Base-by-base conservation (phyloP, 1,140 invertebrate genomes). In the Habropoda laboriosa region DNA sequence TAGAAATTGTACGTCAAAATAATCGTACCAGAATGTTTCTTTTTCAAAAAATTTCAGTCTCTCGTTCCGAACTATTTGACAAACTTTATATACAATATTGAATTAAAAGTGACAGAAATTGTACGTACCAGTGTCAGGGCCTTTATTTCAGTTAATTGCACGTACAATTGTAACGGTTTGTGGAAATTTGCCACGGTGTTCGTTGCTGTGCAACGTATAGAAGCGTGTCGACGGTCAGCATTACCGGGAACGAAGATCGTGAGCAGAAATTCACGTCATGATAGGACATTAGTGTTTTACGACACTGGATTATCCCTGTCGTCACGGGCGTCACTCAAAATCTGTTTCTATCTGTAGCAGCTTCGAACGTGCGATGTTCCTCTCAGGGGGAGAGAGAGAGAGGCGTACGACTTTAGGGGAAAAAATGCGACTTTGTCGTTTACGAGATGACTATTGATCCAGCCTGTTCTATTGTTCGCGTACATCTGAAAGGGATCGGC, bases 251-350 rank as follows among this genome's bases (percentile, higher is more conserved):
- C 51, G 73, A 78, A 61, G 32, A 49, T 30, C 21, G n/a, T 16
- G n/a, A 35, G 24, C 42, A 40, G 53, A 78, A 75, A 78, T 64
- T 82, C 72, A 82, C 79, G 88, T 90, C 86, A 91, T 91, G 86
- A 92, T 92, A 86, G 88, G 82, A 78, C 82, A 92, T 92, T 92
- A 91, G 91, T 90, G 88, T 91, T 92, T 92, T 90, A 91, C 89
- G 80, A 91, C 85, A 77, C 38, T 24, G 35, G 76, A 90, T 92
- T 91, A 91, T 92, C 40, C 78, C 81, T 42, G 73, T 80, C 88
- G 89, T 92, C 90, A 92, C 87, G 90, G 90, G 71, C 61, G 85
- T 91, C 90, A 90, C 49, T 92, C 85, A 86, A 73, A 51, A 71
- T 87, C 42, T 13, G 35, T 47, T 42, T 55, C 30, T 18, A 27